Evolutionary conservation across 2,797 vertebrate genomes (phyloP).

Genomic region (Streptopelia turtur): DNA sequence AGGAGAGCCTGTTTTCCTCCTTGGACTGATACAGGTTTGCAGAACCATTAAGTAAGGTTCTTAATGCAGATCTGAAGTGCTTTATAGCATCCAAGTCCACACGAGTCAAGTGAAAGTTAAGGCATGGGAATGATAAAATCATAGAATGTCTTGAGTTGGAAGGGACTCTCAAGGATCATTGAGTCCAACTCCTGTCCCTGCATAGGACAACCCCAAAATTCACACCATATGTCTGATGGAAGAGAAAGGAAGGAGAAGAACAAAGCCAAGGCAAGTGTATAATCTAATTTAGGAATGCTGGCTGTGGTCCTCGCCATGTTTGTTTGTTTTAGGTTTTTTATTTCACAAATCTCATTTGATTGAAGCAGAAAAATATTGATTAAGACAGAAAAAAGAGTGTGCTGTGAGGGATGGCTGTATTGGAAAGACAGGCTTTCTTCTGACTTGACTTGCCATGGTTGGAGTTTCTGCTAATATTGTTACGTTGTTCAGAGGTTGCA

Average conservation of each 20-base stretch:
- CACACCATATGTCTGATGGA: too few relatives aligned
- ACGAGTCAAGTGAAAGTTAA: rapidly evolving
- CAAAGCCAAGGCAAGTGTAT: not conserved
- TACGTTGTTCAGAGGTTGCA: not conserved
- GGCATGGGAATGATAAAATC: not conserved
- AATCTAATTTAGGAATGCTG: not conserved
- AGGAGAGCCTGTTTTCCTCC: not conserved
- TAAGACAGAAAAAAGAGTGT: not conserved
- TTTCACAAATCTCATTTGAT: not conserved
- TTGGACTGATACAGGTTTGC: not conserved
- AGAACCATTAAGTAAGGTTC: not conserved
- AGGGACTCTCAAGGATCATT: too few relatives aligned
- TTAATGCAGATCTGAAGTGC: not conserved
- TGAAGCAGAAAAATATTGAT: not conserved
- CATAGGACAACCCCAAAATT: too few relatives aligned
- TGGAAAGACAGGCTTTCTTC: not conserved
- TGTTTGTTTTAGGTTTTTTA: not conserved
- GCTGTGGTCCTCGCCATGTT: not conserved
- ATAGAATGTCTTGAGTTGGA: too few relatives aligned
- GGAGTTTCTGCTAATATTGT: not conserved
- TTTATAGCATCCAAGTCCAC: not conserved
- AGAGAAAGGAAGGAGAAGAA: not conserved
- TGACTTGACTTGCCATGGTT: not conserved
- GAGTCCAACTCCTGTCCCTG: too few relatives aligned
- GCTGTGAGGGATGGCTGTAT: not conserved